A percentile compares a stretch with the other conserved stretches of the same genome.
Evolutionary conservation across 2,113 vertebrate species (phyloP).

Genomic region (Trinectes maculatus): DNA sequence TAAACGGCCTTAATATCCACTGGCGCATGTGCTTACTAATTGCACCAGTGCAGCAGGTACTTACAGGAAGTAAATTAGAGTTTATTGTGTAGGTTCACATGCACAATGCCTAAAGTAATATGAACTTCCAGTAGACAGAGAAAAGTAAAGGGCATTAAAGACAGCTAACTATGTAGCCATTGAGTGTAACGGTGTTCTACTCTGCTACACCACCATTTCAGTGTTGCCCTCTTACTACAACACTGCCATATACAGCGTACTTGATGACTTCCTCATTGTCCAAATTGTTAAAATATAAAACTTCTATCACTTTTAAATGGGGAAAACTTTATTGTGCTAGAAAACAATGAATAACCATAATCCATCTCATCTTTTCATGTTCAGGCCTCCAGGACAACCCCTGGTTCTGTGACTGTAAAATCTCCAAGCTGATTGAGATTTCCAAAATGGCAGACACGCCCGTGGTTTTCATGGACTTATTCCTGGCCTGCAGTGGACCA

Average conservation of each 20-base stretch:
- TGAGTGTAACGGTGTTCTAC: no score
- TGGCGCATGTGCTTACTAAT: conserved; percentile 42
- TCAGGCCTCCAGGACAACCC: conserved; percentile 96
- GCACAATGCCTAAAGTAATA: background rate
- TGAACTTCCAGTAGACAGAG: background rate
- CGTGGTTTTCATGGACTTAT: conserved; percentile 87
- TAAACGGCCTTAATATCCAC: conserved; percentile 63
- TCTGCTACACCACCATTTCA: no score
- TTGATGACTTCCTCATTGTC: no score
- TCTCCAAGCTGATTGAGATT: conserved; percentile 92
- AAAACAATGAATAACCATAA: background rate
- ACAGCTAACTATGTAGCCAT: no score
- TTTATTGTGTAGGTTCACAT: background rate
- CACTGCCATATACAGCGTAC: no score
- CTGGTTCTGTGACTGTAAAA: conserved; percentile 95
- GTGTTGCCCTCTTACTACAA: no score
- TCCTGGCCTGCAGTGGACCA: conserved; percentile 88
- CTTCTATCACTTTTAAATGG: no score
- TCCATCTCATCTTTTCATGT: conserved; percentile 4
- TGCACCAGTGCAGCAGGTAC: conserved; percentile 44
- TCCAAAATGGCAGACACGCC: conserved; percentile 85
- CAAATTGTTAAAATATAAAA: no score
- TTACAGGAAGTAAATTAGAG: conserved; percentile 14
- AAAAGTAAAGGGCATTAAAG: background rate
- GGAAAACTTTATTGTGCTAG: no score